Conservation (phyloP, 2,113 vertebrate genomes). For the Ahaetulla prasina region DNA sequence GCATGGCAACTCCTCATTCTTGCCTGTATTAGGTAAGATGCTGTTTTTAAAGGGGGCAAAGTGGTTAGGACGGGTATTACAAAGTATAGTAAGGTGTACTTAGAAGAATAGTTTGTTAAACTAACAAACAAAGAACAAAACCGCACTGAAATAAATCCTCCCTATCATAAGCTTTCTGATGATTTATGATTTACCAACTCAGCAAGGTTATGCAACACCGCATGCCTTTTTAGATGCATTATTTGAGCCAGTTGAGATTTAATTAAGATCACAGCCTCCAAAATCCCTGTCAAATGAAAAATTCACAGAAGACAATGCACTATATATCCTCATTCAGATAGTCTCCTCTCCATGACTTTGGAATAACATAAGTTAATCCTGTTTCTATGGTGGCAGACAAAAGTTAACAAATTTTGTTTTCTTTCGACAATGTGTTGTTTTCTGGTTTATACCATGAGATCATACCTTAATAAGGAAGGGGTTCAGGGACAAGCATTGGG, state of each 20-base stretch:
- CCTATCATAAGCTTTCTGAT: constrained; percentile 74
- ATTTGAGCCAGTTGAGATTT: constrained; percentile 93
- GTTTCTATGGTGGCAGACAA: constrained; percentile 91
- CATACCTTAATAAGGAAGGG: constrained; percentile 65
- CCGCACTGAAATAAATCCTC: constrained; percentile 46
- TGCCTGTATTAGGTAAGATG: constrained; percentile 51
- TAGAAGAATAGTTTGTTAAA: constrained; percentile 29
- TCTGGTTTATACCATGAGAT: constrained; percentile 76
- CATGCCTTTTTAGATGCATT: constrained; percentile 85
- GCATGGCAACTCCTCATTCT: constrained; percentile 45
- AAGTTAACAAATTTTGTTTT: constrained; percentile 85
- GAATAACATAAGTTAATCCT: constrained; percentile 84
- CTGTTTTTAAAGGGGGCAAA: constrained; percentile 16
- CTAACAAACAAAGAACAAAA: constrained; percentile 9
- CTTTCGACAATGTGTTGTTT: constrained; percentile 80
- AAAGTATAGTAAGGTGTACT: constrained; percentile 20
- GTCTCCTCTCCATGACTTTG: constrained; percentile 82
- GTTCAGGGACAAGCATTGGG: constrained; percentile 8
- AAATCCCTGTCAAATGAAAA: constrained; percentile 91
- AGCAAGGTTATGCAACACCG: constrained; percentile 81
- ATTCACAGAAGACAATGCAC: constrained; percentile 87
- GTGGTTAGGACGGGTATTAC: background rate
- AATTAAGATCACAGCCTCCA: constrained; percentile 94
- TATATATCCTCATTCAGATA: constrained; percentile 81
- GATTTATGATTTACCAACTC: constrained; percentile 82